Evolutionary conservation across 37 sponge, comb jelly and placozoan species (phyloP), one percentile per base, ranked within the genome.

Genomic region (Corticium candelabrum): DNA sequence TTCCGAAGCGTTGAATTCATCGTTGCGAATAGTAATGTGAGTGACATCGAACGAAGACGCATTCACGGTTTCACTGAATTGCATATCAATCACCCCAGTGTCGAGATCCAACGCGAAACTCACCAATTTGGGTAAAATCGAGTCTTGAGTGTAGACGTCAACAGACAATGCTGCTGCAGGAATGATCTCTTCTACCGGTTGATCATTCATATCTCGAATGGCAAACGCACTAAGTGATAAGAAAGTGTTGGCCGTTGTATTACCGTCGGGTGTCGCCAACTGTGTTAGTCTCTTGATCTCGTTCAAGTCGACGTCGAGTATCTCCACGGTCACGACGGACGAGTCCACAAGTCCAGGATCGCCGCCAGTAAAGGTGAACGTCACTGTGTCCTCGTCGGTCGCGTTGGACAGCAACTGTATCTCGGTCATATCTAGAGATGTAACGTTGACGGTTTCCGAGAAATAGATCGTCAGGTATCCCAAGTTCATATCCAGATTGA

Each of bases 1-100:
- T 21, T 50, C 62, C 62, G 21, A 21, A n/a, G n/a, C n/a, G n/a
- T n/a, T n/a, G n/a, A n/a, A n/a, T n/a, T n/a, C n/a, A n/a, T n/a
- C n/a, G n/a, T 50, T 50, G 21, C 62, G 62, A 50, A 93, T 34
- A 3, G 79, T 72, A 3, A 94, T 34, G 15, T 81, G 82, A 31
- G 85, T 69, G 37, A 79, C 67, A 36, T 84, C 40, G 70, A 94
- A 88, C 3, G 89, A 85, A 0, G 89, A 76, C 33, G 80, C 68
- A 75, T 94, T 80, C 3, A 94, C 85, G 37, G 90, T 62, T 57
- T 94, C 89, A 68, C 36, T 81, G 74, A 94, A 94, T 50, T 27
- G 21, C 15, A 50, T 27, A 27, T 50, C 21, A 11, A 50, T 27
- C 62, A 50, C 11, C 21, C 62, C 62, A 21, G 21, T 11, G 21